A percentile compares a stretch with the other conserved stretches of the same genome.
These are phyloP conservation scores for Romanogobio albipinnatus DNA, from an alignment of 2,113 vertebrate genomes.

Conservation along the genomic window DNA sequence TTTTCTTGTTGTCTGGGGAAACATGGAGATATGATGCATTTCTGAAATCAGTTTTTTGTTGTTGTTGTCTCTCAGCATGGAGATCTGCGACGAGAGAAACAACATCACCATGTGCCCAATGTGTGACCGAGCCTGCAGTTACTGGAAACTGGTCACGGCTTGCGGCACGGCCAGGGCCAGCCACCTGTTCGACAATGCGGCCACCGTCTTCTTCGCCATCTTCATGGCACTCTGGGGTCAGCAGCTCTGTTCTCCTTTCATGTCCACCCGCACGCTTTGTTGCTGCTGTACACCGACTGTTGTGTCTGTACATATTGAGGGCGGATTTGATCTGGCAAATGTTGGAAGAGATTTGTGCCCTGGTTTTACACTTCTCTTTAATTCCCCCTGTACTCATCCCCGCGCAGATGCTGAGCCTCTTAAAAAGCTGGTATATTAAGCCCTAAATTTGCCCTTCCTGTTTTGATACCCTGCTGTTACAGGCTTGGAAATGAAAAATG, in stretches of 20 bases:
- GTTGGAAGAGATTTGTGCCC: not conserved
- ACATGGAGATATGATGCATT: not conserved
- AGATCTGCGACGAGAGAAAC: constrained; percentile 91
- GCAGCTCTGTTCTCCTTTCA: constrained; percentile 35
- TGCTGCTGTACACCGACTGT: not conserved
- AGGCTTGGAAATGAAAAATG: not conserved
- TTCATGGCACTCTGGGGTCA: constrained; percentile 99
- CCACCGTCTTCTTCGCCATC: constrained; percentile 96
- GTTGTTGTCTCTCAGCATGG: constrained; percentile 80
- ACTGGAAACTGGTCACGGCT: constrained; percentile 92
- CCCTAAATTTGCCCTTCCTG: constrained; percentile 23
- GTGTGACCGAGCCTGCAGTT: constrained; percentile 91
- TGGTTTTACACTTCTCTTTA: constrained; percentile 15
- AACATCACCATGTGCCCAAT: constrained; percentile 98
- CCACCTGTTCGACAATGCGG: constrained; percentile 96
- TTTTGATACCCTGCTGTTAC: not conserved
- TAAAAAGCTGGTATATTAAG: constrained; percentile 25
- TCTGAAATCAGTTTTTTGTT: constrained; percentile 24
- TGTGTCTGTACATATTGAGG: not conserved
- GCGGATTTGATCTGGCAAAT: not conserved
- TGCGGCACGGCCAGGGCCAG: constrained; percentile 94
- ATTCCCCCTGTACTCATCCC: not conserved
- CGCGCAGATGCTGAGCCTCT: constrained; percentile 13
- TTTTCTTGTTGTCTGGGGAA: not conserved
- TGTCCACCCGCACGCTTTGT: not conserved